These are phyloP conservation scores for honey bee (Apis mellifera) DNA, from an alignment of 1,140 invertebrate genomes.

Conservation along the genomic window Amel_HAv3.1 CM009936.2:8175001-8175500, in stretches of 20 bases:
- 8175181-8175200: conserved; percentile 39
- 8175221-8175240: conserved; percentile 49
- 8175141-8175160: conserved; percentile 24
- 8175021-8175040: conserved; percentile 10
- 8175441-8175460: conserved; percentile 6
- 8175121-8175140: not conserved
- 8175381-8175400: conserved; percentile 59
- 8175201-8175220: conserved; percentile 51
- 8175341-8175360: conserved; percentile 52
- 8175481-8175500: not conserved
- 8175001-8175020: not conserved
- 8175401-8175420: conserved; percentile 16
- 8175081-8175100: conserved; percentile 10
- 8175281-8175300: conserved; percentile 65
- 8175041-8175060: no score
- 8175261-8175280: conserved; percentile 47
- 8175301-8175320: conserved; percentile 46
- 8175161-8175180: conserved; percentile 35
- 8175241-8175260: conserved; percentile 61
- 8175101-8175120: conserved; percentile 21
- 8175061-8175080: not conserved
- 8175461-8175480: not conserved
- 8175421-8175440: conserved; percentile 39
- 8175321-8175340: conserved; percentile 61
- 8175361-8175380: conserved; percentile 47